phyloP scores from a whole-genome alignment of 1,140 invertebrate species.

The Schlechtendalia chinensis region DNA sequence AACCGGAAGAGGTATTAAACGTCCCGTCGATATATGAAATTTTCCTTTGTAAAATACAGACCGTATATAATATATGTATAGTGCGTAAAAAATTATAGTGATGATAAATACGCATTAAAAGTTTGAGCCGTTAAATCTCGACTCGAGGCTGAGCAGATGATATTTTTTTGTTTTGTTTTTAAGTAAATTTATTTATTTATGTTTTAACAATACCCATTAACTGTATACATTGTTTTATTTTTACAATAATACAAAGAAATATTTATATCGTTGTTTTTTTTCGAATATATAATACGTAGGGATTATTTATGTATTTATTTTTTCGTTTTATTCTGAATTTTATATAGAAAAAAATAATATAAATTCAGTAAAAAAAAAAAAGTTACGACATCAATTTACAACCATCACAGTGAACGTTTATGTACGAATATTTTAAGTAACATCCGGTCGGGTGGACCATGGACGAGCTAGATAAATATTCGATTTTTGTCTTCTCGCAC shows the following conservation, averaged over 20 bases:
- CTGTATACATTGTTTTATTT: not conserved
- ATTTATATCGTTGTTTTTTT: not conserved
- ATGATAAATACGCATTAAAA: no score
- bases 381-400: slow-evolving; percentile 2
- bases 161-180: no score
- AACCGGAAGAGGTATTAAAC: no score
- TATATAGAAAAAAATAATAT: slow-evolving; percentile 1
- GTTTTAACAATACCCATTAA: not conserved
- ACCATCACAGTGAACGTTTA: not conserved
- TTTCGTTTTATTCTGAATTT: not conserved
- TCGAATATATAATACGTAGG: not conserved
- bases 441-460: not conserved
- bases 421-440: not conserved
- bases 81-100: no score
- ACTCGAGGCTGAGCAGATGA: no score
- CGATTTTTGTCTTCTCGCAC: not conserved
- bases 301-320: no score
- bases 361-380: not conserved
- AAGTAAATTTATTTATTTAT: not conserved
- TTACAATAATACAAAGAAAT: not conserved
- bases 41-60: not conserved
- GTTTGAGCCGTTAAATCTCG: no score
- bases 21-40: not conserved
- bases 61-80: no score
- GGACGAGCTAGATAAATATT: not conserved